Evolutionary conservation across 2,888 invertebrate species (phyloP).

Genomic region (Ectemnius cavifrons): DNA sequence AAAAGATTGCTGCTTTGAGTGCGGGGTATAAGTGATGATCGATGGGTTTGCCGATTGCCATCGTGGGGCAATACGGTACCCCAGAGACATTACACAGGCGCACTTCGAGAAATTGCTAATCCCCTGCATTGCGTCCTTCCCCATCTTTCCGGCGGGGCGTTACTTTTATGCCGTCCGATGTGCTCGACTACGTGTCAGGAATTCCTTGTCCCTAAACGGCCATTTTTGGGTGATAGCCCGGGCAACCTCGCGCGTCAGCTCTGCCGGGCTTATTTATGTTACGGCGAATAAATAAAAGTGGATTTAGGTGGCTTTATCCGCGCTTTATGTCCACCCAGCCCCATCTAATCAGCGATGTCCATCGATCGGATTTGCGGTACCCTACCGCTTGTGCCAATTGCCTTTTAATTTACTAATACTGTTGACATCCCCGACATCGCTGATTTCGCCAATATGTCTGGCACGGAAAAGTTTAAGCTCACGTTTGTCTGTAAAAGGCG

Average conservation of each 20-base stretch:
- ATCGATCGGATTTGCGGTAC: constrained; percentile 1
- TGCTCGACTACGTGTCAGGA: constrained; percentile 48
- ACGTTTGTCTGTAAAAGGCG: no score
- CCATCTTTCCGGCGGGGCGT: constrained; percentile 31
- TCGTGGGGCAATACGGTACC: constrained; percentile 57
- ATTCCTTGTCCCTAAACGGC: constrained; percentile 48
- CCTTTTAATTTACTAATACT: no score
- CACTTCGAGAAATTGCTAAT: constrained; percentile 66
- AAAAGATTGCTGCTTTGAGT: constrained; percentile 43
- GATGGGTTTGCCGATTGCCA: constrained; percentile 62
- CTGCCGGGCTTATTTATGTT: constrained; percentile 5
- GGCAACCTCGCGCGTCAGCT: constrained; percentile 21
- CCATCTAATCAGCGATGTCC: background rate
- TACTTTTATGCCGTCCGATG: constrained; percentile 44
- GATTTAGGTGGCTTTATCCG: constrained; percentile 11
- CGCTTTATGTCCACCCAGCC: background rate
- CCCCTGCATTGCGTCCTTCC: constrained; percentile 46
- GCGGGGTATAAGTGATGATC: constrained; percentile 58
- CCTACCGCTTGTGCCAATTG: no score
- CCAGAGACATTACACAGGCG: constrained; percentile 59
- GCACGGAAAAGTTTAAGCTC: no score
- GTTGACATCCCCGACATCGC: no score
- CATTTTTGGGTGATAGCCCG: constrained; percentile 37
- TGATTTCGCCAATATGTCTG: no score
- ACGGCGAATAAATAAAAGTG: background rate